Evolutionary conservation across 1,140 invertebrate species (phyloP), one percentile per base, ranked within the genome.

Genomic region (Drosophila suzukii): DNA sequence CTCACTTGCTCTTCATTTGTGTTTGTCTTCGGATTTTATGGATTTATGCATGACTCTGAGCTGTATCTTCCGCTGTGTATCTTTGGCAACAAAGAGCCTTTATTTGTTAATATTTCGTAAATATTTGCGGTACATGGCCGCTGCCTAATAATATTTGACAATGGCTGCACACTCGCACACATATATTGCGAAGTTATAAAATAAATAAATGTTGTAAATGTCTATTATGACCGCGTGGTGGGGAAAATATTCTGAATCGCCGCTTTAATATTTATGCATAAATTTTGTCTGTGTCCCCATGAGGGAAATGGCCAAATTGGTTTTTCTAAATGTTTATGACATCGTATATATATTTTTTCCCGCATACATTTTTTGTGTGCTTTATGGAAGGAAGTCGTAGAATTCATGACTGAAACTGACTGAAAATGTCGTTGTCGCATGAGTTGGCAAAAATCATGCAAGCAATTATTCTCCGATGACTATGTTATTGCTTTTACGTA

Each of bases 71-170:
- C 32, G 10, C 41, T 70, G 38, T 83, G 57, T 57, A 44, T 76
- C 50, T 77, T 56, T 46, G 46, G 36, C 73, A 58, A 77, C 77
- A 84, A 77, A 85, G 81, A 81, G 75, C 84, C 57, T 80, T 74
- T 89, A 83, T 89, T 89, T 89, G 83, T 88, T 86, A 89, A 88
- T 88, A 89, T 89, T 83, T 89, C 67, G 84, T 73, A 88, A 89
- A 88, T 88, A 88, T 88, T 88, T 88, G 83, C 62, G 72, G 80
- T 88, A 89, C 84, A 88, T 88, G 84, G 65, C 84, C 68, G 74
- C 67, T 81, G 84, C 49, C 80, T 82, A 89, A 80, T 88, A 77
- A 89, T 88, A 79, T 85, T 85, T 85, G 61, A 81, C 82, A 85
- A 63, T 72, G 81, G 75, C 63, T 58, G 61, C 61, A 60, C 58